Evolutionary conservation across 2,888 invertebrate genomes (phyloP).

Genomic region (Agrochola circellaris): DNA sequence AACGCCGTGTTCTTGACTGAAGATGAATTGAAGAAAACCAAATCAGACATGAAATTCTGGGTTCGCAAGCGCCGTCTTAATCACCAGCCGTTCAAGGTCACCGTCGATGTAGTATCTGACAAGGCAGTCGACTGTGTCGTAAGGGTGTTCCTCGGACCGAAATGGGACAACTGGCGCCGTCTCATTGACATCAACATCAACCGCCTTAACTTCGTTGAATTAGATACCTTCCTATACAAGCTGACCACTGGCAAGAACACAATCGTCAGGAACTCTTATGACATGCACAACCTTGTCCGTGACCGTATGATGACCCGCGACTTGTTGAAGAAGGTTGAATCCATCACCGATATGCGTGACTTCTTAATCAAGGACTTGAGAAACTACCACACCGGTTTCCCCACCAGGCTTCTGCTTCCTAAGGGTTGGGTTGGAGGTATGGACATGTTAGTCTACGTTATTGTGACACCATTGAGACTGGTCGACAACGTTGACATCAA

Average conservation of each 20-base stretch:
- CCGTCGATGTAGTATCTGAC: slow-evolving; percentile 90
- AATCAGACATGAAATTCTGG: slow-evolving; percentile 86
- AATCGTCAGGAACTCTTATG: slow-evolving; percentile 91
- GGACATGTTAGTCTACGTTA: slow-evolving; percentile 92
- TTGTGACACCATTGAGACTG: slow-evolving; percentile 90
- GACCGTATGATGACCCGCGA: slow-evolving; percentile 92
- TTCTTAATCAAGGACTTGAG: slow-evolving; percentile 80
- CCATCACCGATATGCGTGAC: slow-evolving; percentile 85
- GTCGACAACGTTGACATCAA: slow-evolving; percentile 82
- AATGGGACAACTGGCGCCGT: slow-evolving; percentile 91
- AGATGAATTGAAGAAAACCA: slow-evolving; percentile 86
- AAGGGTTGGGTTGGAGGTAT: slow-evolving; percentile 93
- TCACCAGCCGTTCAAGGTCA: slow-evolving; percentile 92
- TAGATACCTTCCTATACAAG: slow-evolving; percentile 92
- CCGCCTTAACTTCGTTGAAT: slow-evolving; percentile 92
- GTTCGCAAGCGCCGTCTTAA: slow-evolving; percentile 92
- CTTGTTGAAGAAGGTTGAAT: slow-evolving; percentile 91
- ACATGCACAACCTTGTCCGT: slow-evolving; percentile 92
- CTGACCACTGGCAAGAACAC: slow-evolving; percentile 92
- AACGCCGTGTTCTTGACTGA: slow-evolving; percentile 90
- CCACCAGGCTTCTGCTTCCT: slow-evolving; percentile 93
- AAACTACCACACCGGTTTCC: slow-evolving; percentile 92
- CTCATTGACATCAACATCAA: slow-evolving; percentile 90
- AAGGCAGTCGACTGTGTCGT: slow-evolving; percentile 91
- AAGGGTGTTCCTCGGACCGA: slow-evolving; percentile 93